These are phyloP conservation scores for Gallinago undulata DNA, from an alignment of 2,113 vertebrate genomes.

Conservation along the genomic window DNA sequence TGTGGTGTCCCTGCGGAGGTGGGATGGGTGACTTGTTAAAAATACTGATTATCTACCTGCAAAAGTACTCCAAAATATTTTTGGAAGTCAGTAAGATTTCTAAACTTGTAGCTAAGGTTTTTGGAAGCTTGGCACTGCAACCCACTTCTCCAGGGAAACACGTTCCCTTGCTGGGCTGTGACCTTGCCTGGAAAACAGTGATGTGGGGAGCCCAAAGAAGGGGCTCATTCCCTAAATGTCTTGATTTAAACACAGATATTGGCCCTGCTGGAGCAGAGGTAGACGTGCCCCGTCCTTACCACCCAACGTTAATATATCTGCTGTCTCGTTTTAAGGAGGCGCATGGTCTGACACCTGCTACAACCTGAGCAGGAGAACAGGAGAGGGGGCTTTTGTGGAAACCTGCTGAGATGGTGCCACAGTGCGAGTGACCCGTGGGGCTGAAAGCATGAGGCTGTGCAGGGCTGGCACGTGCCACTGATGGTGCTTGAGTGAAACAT, in stretches of 20 bases:
- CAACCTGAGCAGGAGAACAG: background rate
- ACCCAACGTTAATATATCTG: accelerated
- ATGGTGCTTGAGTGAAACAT: accelerated
- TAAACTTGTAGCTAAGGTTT: background rate
- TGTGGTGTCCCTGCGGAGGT: accelerated
- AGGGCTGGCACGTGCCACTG: accelerated
- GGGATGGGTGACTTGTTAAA: background rate
- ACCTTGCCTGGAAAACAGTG: background rate
- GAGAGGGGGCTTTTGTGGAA: background rate
- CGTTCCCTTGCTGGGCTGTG: background rate
- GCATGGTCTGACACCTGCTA: background rate
- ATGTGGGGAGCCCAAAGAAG: background rate
- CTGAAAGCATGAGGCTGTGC: background rate
- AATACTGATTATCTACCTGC: background rate
- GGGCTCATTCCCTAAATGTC: accelerated
- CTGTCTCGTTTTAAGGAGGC: background rate
- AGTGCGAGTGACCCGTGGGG: accelerated
- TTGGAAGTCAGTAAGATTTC: background rate
- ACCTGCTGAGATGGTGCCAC: background rate
- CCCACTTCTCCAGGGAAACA: accelerated
- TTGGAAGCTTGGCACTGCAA: background rate
- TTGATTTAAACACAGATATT: accelerated
- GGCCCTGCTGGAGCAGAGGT: background rate
- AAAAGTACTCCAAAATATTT: background rate
- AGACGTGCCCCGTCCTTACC: background rate